Base-by-base conservation (phyloP, 2,888 invertebrate genomes). In the Neoscelio sp. region DNA sequence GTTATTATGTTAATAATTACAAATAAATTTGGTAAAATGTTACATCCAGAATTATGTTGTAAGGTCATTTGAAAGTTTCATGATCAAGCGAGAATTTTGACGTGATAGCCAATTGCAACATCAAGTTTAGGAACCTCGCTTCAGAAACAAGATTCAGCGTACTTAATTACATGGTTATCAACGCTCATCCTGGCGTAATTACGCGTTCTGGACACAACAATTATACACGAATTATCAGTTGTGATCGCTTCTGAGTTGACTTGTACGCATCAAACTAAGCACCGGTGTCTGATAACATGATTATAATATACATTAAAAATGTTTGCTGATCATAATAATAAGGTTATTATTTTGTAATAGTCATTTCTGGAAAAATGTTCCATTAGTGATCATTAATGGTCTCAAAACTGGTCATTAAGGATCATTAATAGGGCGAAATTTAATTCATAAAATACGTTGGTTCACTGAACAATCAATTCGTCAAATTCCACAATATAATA, bases 211-310 rank as follows among this genome's bases (percentile, higher is more conserved):
- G 80, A 81, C 78, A 79, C 78, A 81, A 83, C 83, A 85, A 86
- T 86, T 86, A 86, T 84, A 85, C 85, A 82, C 82, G 81, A 82
- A 86, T 86, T 84, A 86, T 84, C 84, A 82, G 81, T 79, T 78
- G 79, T 81, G 82, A 84, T 82, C 84, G 79, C 78, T 81, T 65
- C 50, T 73, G 48, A 52, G 58, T 67, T 67, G 50, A 75, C 50
- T 54, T 67, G 67, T 75, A 75, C 46, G 44, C 42, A 52, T 46
- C 67, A 64, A 52, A 67, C 46, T 56, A 54, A 35, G 38, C 58
- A 13, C 40, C 1, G 35, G 18, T 56, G 38, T 56, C 17, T 20
- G 20, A 18, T 23, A 40, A 23, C 10, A 28, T 20, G 18, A 50
- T 65, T 35, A 40, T 7, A 18, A 44, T 46, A 54, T 42, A 50